Evolutionary conservation across 2,113 vertebrate species (phyloP).

Genomic region (Acrocephalus arundinaceus): DNA sequence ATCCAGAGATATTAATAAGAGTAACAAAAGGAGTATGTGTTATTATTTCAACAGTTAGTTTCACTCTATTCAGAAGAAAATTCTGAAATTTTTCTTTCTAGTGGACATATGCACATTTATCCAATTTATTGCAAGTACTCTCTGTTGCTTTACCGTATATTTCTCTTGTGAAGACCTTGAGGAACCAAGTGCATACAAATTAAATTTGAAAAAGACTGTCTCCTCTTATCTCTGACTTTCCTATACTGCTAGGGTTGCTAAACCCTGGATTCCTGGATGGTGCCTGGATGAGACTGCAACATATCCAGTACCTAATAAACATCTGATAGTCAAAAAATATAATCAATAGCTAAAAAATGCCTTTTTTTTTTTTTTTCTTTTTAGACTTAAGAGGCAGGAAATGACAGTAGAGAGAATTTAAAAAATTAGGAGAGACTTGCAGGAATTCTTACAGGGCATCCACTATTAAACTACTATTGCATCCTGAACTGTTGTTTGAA

Average conservation of each 20-base stretch:
- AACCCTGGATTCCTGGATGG: not conserved
- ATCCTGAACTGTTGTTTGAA: not conserved
- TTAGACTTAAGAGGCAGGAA: not conserved
- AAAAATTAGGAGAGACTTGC: not conserved
- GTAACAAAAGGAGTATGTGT: not conserved
- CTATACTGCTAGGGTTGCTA: not conserved
- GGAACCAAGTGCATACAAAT: conserved; percentile 7
- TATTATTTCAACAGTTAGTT: not conserved
- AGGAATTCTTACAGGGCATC: not conserved
- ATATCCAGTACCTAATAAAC: not conserved
- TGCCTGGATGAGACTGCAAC: not conserved
- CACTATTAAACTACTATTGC: not conserved
- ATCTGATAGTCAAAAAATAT: not conserved
- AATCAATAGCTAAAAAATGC: not conserved
- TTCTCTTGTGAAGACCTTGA: not conserved
- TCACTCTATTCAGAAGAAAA: not conserved
- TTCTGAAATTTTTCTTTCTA: not conserved
- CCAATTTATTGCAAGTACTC: not conserved
- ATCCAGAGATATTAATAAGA: not conserved
- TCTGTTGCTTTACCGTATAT: not conserved
- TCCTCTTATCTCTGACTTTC: not conserved
- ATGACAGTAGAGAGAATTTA: not conserved
- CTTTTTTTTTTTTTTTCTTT: not conserved
- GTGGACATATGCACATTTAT: not conserved
- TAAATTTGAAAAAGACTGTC: not conserved